Conservation (phyloP, 1,140 invertebrate species). For the Trichonephila clavipes region DNA sequence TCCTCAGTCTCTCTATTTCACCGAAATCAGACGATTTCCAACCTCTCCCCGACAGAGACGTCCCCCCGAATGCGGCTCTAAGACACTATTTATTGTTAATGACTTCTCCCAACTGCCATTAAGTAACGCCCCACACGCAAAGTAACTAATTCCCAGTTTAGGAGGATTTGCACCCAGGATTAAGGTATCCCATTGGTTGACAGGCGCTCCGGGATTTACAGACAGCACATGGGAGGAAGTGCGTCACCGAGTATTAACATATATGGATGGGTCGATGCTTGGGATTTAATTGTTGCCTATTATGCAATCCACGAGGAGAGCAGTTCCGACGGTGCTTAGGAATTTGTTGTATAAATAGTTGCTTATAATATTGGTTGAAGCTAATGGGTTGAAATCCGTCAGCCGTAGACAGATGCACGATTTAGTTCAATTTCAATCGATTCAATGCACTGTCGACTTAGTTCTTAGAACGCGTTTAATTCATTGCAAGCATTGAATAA, state of each 20-base stretch:
- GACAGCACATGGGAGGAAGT: conserved; percentile 6
- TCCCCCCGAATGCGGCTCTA: not conserved
- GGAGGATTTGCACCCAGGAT: conserved; percentile 1
- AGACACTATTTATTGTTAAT: conserved; percentile 17
- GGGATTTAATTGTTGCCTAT: conserved; percentile 52
- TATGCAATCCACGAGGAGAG: not conserved
- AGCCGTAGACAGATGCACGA: no score
- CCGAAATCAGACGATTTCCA: not conserved
- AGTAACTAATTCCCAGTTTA: conserved; percentile 16
- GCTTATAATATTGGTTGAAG: no score
- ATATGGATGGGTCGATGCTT: conserved; percentile 13
- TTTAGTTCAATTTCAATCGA: no score
- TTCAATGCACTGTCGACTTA: no score
- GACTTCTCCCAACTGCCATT: conserved; percentile 7
- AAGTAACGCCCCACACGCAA: not conserved
- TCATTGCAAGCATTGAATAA: no score
- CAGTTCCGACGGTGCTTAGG: not conserved
- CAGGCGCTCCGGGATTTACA: not conserved
- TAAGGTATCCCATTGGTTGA: not conserved
- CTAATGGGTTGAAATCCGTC: no score
- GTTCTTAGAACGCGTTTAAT: no score
- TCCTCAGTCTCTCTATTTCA: not conserved
- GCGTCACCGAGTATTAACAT: conserved; percentile 6
- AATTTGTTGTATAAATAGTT: no score
- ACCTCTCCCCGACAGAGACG: not conserved